Evolutionary conservation across 2,113 vertebrate genomes (phyloP).

Genomic region (Coreoperca whiteheadi): DNA sequence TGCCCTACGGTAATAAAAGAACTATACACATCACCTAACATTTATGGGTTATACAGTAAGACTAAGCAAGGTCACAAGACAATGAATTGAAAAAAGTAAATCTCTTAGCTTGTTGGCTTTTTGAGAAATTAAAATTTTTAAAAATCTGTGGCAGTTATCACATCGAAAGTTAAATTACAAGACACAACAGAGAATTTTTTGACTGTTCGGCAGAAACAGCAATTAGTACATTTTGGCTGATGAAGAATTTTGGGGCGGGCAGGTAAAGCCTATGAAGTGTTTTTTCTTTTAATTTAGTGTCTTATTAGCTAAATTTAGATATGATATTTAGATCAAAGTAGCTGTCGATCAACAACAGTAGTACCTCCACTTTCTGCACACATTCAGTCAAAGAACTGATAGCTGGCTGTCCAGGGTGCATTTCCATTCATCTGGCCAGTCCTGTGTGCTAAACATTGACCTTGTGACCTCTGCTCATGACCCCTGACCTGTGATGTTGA

Average conservation of each 20-base stretch:
- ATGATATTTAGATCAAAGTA: not conserved
- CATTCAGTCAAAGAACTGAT: conserved; percentile 36
- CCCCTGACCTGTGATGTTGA: conserved; percentile 90
- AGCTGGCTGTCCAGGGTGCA: conserved; percentile 58
- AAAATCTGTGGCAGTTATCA: not conserved
- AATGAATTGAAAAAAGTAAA: not conserved
- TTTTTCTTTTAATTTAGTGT: not conserved
- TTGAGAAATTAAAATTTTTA: not conserved
- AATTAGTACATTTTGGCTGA: not conserved
- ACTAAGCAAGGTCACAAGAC: conserved; percentile 17
- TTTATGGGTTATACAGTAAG: conserved; percentile 5
- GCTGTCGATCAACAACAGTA: conserved; percentile 34
- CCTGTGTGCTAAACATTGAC: conserved; percentile 89
- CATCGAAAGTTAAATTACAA: not conserved
- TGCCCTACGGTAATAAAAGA: conserved; percentile 12
- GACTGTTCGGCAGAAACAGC: not conserved
- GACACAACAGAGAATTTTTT: not conserved
- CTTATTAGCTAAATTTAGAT: not conserved
- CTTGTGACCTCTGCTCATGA: conserved; percentile 87
- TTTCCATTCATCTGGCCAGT: conserved; percentile 87
- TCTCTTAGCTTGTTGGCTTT: not conserved
- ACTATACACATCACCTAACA: conserved; percentile 2
- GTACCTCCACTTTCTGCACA: conserved; percentile 38
- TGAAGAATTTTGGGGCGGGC: not conserved
- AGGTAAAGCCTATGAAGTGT: not conserved